Base-by-base conservation (phyloP, 1,140 invertebrate species). In the Drosophila funebris region DNA sequence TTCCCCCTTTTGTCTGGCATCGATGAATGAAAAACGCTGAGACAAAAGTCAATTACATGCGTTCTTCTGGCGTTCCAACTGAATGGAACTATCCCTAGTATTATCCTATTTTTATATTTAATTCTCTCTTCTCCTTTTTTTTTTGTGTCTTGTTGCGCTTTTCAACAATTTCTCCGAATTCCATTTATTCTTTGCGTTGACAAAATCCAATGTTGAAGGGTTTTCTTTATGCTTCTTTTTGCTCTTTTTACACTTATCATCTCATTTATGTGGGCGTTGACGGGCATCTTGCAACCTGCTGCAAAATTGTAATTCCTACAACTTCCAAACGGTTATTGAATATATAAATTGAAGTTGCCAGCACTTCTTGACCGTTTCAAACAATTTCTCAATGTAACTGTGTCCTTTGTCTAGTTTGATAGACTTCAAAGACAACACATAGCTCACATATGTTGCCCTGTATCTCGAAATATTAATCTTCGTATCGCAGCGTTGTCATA, bases 31-130 rank as follows among this genome's bases (percentile, higher is more conserved):
- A 73, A 58, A 61, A 69, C 62, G 66, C 64, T 16, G 24, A 64
- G 57, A 82, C 83, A 88, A 87, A 87, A 87, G 82, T 87, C 82
- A 87, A 87, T 87, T 87, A 87, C 82, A 88, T 72, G 82, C 78
- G 81, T 88, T 87, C 83, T 88, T 66, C 68, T 39, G 73, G 14
- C 63, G 61, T 66, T 37, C 67, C 24, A 52, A 64, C 37, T 43
- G 20, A 20, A 13, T 14, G 14, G n/a, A 48, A 57, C 29, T 24
- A 48, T 31, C 6, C 56, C 37, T 22, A 54, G 71, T 69, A 88
- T 87, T 88, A 82, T 72, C 50, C 14, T 66, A 53, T 41, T 64
- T 60, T 58, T 41, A 16, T 14, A 27, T 43, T 46, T 20, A 53
- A 60, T 61, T 27, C 57, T 29, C 8, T 43, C 29, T 67, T 61